phyloP scores from a whole-genome alignment of 1,140 invertebrate genomes.

The Harlomillsia oculata region DNA sequence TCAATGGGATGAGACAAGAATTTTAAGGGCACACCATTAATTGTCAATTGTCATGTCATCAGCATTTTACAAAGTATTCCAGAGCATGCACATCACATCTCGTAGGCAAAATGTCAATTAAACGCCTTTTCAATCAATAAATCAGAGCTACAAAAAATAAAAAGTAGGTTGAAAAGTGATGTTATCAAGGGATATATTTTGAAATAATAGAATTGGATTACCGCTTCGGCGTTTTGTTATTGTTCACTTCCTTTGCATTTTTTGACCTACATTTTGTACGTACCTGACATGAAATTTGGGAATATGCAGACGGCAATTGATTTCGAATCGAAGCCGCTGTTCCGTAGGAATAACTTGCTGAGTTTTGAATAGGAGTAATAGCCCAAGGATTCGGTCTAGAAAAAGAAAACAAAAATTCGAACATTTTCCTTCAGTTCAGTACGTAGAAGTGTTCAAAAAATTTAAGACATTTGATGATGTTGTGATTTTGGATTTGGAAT shows the following conservation, averaged over 20 bases:
- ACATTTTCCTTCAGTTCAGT: too few relatives aligned
- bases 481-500: background rate
- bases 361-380: constrained; percentile 9
- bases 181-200: too few relatives aligned
- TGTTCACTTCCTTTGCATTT: background rate
- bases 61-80: too few relatives aligned
- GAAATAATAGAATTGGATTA: too few relatives aligned
- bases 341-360: constrained; percentile 7
- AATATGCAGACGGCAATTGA: constrained; percentile 26
- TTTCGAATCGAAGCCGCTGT: constrained; percentile 10
- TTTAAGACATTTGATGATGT: too few relatives aligned
- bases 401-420: background rate
- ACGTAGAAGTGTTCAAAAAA: too few relatives aligned
- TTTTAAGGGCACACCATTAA: too few relatives aligned
- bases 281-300: constrained; percentile 32
- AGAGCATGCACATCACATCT: background rate
- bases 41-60: too few relatives aligned
- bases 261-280: background rate
- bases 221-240: background rate
- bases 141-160: too few relatives aligned
- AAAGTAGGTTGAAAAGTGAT: too few relatives aligned
- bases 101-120: background rate
- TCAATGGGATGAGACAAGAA: too few relatives aligned
- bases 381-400: constrained; percentile 18
- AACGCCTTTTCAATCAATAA: too few relatives aligned